Percentiles rank a stretch among this genome's conserved stretches.
Evolutionary conservation across 2,113 vertebrate genomes (phyloP).

Genomic region (Tichodroma muraria): DNA sequence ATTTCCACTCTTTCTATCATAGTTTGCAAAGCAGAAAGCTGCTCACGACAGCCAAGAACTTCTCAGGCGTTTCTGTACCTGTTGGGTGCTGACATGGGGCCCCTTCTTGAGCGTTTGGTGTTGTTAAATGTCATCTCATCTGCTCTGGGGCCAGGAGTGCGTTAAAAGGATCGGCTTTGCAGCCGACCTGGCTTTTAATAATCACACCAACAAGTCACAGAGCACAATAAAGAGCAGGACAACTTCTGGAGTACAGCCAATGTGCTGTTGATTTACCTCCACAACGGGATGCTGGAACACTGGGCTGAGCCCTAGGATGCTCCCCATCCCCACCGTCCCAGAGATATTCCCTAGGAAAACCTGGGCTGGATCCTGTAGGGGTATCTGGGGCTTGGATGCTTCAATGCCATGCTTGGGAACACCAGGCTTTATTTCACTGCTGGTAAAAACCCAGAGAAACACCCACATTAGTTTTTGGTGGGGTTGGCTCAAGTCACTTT

Average conservation of each 20-base stretch:
- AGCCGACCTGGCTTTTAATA: not conserved
- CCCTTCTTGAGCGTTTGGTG: not conserved
- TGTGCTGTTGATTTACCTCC: not conserved
- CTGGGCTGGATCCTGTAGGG: not conserved
- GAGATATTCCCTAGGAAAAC: not conserved
- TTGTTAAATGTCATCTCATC: not conserved
- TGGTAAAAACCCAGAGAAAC: not conserved
- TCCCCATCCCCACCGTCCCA: accelerated
- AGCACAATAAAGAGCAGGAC: not conserved
- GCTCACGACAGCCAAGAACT: slow-evolving; percentile 17
- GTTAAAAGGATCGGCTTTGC: not conserved
- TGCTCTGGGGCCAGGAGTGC: not conserved
- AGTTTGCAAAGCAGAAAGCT: slow-evolving; percentile 54
- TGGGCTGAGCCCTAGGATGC: not conserved
- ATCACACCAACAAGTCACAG: not conserved
- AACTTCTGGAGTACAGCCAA: not conserved
- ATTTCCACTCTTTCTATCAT: slow-evolving; percentile 38
- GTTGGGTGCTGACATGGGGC: not conserved
- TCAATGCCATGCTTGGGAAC: not conserved
- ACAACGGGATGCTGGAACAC: not conserved
- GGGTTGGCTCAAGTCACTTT: not conserved
- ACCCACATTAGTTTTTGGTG: not conserved
- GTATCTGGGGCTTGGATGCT: not conserved
- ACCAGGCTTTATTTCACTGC: not conserved
- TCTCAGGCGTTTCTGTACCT: slow-evolving; percentile 38